Percentiles rank a stretch among this genome's conserved stretches.
phyloP scores from a whole-genome alignment of 2,797 vertebrate genomes.

The Onychomys arenicola region DNA sequence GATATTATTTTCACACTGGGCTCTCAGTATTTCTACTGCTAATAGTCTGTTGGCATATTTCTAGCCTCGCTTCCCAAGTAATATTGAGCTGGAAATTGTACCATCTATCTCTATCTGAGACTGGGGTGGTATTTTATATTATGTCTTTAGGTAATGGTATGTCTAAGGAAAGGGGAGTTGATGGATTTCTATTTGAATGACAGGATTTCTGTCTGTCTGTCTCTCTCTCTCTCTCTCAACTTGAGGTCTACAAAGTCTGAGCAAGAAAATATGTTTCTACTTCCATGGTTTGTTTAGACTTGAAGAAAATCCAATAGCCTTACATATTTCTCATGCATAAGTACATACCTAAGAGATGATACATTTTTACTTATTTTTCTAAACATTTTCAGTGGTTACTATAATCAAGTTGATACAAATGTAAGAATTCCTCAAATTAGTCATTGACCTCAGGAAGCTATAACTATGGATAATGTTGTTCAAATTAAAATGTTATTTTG shows the following conservation, averaged over 20 bases:
- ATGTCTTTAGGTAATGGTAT: background rate
- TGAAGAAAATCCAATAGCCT: background rate
- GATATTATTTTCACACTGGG: conserved; percentile 29
- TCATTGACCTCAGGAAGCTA: background rate
- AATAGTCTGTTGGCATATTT: conserved; percentile 45
- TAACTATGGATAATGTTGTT: background rate
- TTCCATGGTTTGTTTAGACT: background rate
- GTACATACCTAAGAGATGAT: background rate
- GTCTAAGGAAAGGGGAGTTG: background rate
- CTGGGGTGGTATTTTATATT: background rate
- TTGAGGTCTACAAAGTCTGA: conserved; percentile 8
- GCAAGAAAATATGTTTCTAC: background rate
- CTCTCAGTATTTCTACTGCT: background rate
- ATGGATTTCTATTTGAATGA: conserved; percentile 32
- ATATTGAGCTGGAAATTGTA: background rate
- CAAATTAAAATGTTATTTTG: background rate
- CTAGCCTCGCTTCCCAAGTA: conserved; percentile 12
- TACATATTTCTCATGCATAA: background rate
- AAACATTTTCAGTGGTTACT: conserved; percentile 24
- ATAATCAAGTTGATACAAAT: background rate
- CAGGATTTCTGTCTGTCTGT: background rate
- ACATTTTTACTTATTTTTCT: conserved; percentile 4
- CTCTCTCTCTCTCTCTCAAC: background rate
- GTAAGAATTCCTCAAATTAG: background rate
- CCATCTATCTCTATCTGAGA: background rate